Percentiles rank a stretch among this genome's conserved stretches.
phyloP scores from a whole-genome alignment of 64 coral and sea anemone species.

The Orbicella faveolata region DNA sequence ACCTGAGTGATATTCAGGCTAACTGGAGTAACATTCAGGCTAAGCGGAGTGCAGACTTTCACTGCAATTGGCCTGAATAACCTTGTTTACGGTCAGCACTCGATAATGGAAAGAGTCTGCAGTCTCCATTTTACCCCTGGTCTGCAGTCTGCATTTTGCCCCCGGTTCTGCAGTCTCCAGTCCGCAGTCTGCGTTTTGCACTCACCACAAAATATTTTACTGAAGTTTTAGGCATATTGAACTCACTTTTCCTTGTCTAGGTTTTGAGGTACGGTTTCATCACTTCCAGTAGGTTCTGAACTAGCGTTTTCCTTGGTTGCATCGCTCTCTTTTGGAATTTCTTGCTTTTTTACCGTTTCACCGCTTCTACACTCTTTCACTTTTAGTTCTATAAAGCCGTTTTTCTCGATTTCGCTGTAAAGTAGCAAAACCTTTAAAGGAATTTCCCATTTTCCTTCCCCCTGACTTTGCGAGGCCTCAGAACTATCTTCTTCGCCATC shows the following conservation, averaged over 20 bases:
- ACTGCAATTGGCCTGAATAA: no score
- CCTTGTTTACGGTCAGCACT: no score
- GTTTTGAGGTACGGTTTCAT: background rate
- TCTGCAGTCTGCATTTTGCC: no score
- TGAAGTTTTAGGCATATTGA: no score
- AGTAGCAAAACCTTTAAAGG: constrained; percentile 43
- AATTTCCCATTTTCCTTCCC: background rate
- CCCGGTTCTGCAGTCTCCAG: no score
- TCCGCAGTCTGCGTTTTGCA: no score
- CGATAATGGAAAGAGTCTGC: no score
- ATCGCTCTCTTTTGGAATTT: background rate
- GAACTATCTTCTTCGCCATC: constrained; percentile 41
- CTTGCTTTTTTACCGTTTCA: background rate
- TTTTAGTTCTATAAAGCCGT: constrained; percentile 45
- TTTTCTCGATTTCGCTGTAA: constrained; percentile 59
- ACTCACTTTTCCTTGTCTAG: background rate
- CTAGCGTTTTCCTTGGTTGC: background rate
- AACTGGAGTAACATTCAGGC: no score
- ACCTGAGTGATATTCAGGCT: no score
- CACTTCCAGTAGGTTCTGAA: background rate
- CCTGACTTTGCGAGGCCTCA: background rate
- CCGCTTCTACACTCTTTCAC: constrained; percentile 48
- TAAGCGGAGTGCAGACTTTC: no score
- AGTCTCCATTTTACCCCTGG: no score
- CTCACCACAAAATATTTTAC: no score